Evolutionary conservation across 2,113 vertebrate genomes (phyloP), one percentile per base, ranked within the genome.

Genomic region (Phyllopteryx taeniolatus): DNA sequence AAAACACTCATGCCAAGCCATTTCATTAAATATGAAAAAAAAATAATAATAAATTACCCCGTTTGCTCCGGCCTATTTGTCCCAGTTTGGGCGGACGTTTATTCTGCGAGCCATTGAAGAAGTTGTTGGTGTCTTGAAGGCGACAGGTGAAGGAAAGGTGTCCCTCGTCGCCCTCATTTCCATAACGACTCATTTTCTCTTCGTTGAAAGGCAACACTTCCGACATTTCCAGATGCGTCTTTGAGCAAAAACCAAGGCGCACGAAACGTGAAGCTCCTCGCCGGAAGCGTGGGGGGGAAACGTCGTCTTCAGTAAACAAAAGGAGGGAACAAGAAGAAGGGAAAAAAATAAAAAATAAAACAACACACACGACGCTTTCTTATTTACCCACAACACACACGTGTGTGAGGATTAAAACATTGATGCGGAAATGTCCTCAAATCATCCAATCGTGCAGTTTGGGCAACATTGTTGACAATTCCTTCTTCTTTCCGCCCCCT

Each of bases 131-230:
- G 89, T 97, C 96, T 92, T 97, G 96, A 68, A 98, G 96, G 86
- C 96, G 96, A 92, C 96, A 98, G 93, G 95, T 97, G 94, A 98
- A 98, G 89, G 96, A 96, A 85, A 98, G 93, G 89, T 98, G 96
- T 84, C 93, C 93, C 83, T 95, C 94, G 79, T 96, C 96, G 79
- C 93, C 91, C 83, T 97, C 95, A 80, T 94, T 90, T 88, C 94
- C 94, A 91, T 95, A 98, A 91, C 94, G 96, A 88, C 92, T 95
- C 95, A 97, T 95, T 90, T 98, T 96, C 73, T 98, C 96, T 85
- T 98, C 96, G 91, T 94, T 94, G 92, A 96, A 98, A 84, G 96
- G 96, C 87, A 98, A 90, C 85, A 98, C 95, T 90, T 98, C 95
- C 88, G 96, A 98, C 96, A 97, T 98, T 83, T 90, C 89, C 88